Conservation (phyloP, 2,113 vertebrate species). For the Crotalus viridis region DNA sequence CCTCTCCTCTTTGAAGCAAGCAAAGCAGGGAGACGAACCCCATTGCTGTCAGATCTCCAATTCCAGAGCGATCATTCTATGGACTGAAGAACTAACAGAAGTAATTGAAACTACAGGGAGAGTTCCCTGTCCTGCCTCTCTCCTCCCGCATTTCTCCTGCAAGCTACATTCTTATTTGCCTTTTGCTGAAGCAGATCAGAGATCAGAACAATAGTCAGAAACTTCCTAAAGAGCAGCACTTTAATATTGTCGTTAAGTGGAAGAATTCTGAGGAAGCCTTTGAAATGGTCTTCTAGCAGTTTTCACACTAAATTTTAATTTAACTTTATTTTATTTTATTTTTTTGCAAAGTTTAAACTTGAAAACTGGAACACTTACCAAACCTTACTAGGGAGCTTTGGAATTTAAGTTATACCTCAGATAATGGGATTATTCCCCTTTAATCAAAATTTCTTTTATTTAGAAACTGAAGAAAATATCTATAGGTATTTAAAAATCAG, state of each 20-base stretch:
- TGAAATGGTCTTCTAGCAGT: not conserved
- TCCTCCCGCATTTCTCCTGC: not conserved
- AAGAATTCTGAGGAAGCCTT: not conserved
- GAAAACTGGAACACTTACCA: not conserved
- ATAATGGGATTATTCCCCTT: not conserved
- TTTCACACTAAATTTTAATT: not conserved
- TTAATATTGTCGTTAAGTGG: not conserved
- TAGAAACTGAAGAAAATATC: not conserved
- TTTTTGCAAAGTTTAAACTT: not conserved
- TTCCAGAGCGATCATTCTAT: not conserved
- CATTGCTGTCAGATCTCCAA: not conserved
- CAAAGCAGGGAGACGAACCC: not conserved
- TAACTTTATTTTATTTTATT: not conserved
- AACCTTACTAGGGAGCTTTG: not conserved
- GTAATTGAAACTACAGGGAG: not conserved
- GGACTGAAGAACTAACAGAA: not conserved
- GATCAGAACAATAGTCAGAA: not conserved
- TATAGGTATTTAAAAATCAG: not conserved
- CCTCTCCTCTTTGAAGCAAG: not conserved
- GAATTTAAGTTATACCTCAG: not conserved
- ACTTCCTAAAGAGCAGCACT: not conserved
- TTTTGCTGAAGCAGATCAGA: not conserved
- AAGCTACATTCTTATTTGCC: not conserved
- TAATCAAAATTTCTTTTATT: not conserved
- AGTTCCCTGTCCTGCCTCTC: not conserved